Evolutionary conservation across 2,888 invertebrate species (phyloP).

Genomic region (Polylopha cassiicola): DNA sequence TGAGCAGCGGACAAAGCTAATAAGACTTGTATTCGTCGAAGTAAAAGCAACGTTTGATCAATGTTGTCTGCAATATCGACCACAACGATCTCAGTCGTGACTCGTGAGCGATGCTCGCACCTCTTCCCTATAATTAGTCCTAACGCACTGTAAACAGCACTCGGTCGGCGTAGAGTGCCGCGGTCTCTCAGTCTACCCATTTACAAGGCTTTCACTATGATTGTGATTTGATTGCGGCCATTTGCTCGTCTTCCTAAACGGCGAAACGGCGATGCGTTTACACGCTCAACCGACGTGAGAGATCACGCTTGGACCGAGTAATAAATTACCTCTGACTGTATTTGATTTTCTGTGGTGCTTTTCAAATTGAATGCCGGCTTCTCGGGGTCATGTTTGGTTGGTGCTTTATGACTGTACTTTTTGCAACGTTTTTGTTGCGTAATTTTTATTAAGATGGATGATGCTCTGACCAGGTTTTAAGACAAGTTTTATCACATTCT

Average conservation of each 20-base stretch:
- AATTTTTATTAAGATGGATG: no score
- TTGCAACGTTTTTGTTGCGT: slow-evolving; percentile 9
- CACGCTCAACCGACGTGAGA: slow-evolving; percentile 44
- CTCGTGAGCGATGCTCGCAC: slow-evolving; percentile 49
- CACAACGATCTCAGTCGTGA: slow-evolving; percentile 44
- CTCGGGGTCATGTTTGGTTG: slow-evolving; percentile 21
- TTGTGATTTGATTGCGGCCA: slow-evolving; percentile 68
- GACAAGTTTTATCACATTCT: no score
- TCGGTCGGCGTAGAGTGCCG: slow-evolving; percentile 37
- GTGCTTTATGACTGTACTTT: slow-evolving; percentile 10
- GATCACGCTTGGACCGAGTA: slow-evolving; percentile 46
- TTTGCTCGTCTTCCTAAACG: slow-evolving; percentile 60
- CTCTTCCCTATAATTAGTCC: slow-evolving; percentile 58
- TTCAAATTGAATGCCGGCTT: slow-evolving; percentile 19
- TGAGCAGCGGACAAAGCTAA: no score
- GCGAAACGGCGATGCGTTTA: slow-evolving; percentile 44
- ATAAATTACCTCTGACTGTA: slow-evolving; percentile 41
- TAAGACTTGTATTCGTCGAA: no score
- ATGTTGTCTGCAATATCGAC: slow-evolving; percentile 25
- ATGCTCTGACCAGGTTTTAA: no score
- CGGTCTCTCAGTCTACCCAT: slow-evolving; percentile 42
- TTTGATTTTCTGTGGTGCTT: slow-evolving; percentile 30
- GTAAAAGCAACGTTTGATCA: slow-evolving; percentile 25
- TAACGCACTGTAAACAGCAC: slow-evolving; percentile 62
- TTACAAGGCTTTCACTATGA: slow-evolving; percentile 64